Conservation (phyloP, 2,888 invertebrate genomes). For the Bellardia pandia region DNA sequence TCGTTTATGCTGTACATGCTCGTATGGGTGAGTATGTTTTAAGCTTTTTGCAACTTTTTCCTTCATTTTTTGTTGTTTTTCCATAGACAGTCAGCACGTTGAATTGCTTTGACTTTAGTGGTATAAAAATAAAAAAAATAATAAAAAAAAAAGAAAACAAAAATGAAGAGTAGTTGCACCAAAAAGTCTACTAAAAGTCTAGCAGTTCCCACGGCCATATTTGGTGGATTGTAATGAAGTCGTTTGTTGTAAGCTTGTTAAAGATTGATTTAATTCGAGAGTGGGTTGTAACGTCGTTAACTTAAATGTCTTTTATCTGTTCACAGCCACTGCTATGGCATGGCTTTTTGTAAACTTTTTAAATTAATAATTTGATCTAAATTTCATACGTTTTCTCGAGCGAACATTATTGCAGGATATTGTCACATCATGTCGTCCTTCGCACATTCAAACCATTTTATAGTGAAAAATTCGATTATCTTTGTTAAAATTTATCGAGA, state of each 20-base stretch:
- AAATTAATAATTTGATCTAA: slow-evolving; percentile 37
- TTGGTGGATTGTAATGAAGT: slow-evolving; percentile 74
- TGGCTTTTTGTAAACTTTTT: slow-evolving; percentile 33
- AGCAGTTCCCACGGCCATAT: slow-evolving; percentile 76
- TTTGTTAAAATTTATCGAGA: too few relatives aligned
- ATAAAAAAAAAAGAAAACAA: slow-evolving; percentile 1
- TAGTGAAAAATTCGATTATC: background rate
- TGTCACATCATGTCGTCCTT: background rate
- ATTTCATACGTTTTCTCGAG: background rate
- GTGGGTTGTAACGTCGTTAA: slow-evolving; percentile 73
- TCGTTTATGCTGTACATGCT: slow-evolving; percentile 44
- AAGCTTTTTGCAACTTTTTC: slow-evolving; percentile 40
- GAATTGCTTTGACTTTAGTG: slow-evolving; percentile 59
- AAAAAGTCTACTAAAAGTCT: slow-evolving; percentile 69
- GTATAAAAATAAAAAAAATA: slow-evolving; percentile 1
- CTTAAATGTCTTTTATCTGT: slow-evolving; percentile 68
- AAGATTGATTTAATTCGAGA: slow-evolving; percentile 72
- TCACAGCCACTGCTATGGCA: slow-evolving; percentile 43
- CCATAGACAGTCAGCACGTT: slow-evolving; percentile 59
- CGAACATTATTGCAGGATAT: background rate
- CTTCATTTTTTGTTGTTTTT: slow-evolving; percentile 55
- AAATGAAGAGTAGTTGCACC: slow-evolving; percentile 68
- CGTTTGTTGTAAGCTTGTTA: slow-evolving; percentile 73
- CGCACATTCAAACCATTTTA: background rate
- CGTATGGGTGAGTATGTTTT: slow-evolving; percentile 52